These are phyloP conservation scores for Synergus gifuensis DNA, from an alignment of 2,888 invertebrate species.

Conservation along the genomic window DNA sequence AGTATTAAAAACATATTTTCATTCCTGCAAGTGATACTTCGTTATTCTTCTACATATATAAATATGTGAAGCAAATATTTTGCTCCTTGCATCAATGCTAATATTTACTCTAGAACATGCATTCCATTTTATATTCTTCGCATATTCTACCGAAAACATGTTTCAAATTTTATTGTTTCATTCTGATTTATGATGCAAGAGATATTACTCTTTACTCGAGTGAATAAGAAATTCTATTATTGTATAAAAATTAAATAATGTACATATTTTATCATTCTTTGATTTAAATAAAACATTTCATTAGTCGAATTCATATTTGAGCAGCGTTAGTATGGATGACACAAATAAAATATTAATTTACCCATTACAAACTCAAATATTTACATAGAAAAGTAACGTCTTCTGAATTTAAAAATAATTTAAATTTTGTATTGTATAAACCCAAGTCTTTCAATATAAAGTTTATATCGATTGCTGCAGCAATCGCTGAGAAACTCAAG, in stretches of 20 bases:
- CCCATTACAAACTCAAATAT: not conserved
- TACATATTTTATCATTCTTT: not conserved
- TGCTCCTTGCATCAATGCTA: not conserved
- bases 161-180: not conserved
- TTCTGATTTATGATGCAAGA: constrained; percentile 7
- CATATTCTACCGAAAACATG: too few species aligned
- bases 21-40: not conserved
- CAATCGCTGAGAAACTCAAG: not conserved
- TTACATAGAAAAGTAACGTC: not conserved
- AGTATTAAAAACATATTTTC: not conserved
- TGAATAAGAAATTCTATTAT: too few species aligned
- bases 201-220: not conserved
- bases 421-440: too few species aligned
- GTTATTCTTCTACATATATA: not conserved
- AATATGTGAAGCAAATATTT: constrained; percentile 8
- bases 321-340: not conserved
- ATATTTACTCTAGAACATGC: not conserved
- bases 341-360: not conserved
- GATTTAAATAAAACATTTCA: not conserved
- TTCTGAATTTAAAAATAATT: not conserved
- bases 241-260: not conserved
- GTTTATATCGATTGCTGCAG: not conserved
- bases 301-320: not conserved
- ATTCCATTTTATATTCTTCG: not conserved
- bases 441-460: not conserved